Evolutionary conservation across 2,888 invertebrate genomes (phyloP).

Genomic region (Ligdia adustata): DNA sequence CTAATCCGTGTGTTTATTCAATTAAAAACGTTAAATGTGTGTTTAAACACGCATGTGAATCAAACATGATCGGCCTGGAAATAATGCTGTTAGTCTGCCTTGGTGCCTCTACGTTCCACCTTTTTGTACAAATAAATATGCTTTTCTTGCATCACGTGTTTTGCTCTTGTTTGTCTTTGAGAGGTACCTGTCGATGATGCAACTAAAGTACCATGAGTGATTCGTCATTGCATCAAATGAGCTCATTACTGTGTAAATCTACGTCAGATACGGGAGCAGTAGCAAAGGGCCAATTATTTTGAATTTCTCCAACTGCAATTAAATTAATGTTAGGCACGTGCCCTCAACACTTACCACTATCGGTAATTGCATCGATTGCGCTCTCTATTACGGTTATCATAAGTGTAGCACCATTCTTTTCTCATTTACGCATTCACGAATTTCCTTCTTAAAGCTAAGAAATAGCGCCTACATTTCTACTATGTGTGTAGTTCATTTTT

Average conservation of each 20-base stretch:
- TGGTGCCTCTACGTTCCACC: not conserved
- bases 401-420: constrained; percentile 44
- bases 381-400: constrained; percentile 58
- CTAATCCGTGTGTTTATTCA: constrained; percentile 55
- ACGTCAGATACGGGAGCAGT: constrained; percentile 35
- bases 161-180: not conserved
- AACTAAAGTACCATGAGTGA: constrained; percentile 17
- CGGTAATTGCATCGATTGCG: constrained; percentile 69
- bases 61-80: constrained; percentile 48
- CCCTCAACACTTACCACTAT: constrained; percentile 42
- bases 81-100: constrained; percentile 19
- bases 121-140: not conserved
- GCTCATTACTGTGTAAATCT: constrained; percentile 39
- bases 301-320: constrained; percentile 65
- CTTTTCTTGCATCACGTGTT: not conserved
- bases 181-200: constrained; percentile 5
- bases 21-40: constrained; percentile 59
- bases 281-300: constrained; percentile 67
- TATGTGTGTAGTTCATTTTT: constrained; percentile 30
- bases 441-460: constrained; percentile 38
- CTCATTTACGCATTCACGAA: constrained; percentile 24
- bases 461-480: constrained; percentile 35
- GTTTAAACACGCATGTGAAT: constrained; percentile 65
- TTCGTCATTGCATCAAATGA: constrained; percentile 49
- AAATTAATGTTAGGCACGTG: constrained; percentile 68